phyloP scores from a whole-genome alignment of 1,140 invertebrate species.

The Panagrolaimus sp. region DNA sequence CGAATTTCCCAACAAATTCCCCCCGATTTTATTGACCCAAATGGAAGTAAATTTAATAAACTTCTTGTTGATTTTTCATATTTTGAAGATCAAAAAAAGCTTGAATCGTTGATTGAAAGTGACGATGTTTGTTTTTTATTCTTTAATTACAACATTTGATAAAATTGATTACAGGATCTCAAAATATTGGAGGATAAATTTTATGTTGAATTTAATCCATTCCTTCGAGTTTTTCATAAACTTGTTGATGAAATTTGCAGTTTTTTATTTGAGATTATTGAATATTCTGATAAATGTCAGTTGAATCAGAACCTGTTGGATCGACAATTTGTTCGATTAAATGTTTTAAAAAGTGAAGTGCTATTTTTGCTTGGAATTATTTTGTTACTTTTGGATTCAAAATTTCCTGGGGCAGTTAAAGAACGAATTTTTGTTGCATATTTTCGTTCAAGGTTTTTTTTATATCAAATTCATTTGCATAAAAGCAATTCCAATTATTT shows the following conservation, averaged over 20 bases:
- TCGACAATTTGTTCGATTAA: slow-evolving; percentile 15
- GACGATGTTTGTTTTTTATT: slow-evolving; percentile 27
- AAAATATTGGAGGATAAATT: slow-evolving; percentile 29
- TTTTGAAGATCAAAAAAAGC: slow-evolving; percentile 36
- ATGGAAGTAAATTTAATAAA: slow-evolving; percentile 22
- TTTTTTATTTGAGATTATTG: slow-evolving; percentile 33
- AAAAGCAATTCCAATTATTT: too few relatives aligned
- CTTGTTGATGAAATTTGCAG: slow-evolving; percentile 30
- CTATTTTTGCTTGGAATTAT: slow-evolving; percentile 90
- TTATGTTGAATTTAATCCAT: slow-evolving; percentile 17
- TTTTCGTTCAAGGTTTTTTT: slow-evolving; percentile 78
- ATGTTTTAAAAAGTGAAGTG: slow-evolving; percentile 75
- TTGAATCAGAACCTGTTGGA: slow-evolving; percentile 18
- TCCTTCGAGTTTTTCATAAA: slow-evolving; percentile 23
- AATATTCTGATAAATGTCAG: slow-evolving; percentile 26
- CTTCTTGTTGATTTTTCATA: slow-evolving; percentile 35
- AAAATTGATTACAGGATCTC: slow-evolving; percentile 26
- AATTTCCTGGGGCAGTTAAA: slow-evolving; percentile 78
- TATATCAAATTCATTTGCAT: too few relatives aligned
- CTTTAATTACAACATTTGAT: not conserved
- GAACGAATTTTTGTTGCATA: slow-evolving; percentile 88
- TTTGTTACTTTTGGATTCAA: slow-evolving; percentile 78
- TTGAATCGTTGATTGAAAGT: slow-evolving; percentile 33
- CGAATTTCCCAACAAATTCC: slow-evolving; percentile 33
- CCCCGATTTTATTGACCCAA: slow-evolving; percentile 30